Evolutionary conservation across 2,113 vertebrate genomes (phyloP).

Genomic region (Hucho hucho): DNA sequence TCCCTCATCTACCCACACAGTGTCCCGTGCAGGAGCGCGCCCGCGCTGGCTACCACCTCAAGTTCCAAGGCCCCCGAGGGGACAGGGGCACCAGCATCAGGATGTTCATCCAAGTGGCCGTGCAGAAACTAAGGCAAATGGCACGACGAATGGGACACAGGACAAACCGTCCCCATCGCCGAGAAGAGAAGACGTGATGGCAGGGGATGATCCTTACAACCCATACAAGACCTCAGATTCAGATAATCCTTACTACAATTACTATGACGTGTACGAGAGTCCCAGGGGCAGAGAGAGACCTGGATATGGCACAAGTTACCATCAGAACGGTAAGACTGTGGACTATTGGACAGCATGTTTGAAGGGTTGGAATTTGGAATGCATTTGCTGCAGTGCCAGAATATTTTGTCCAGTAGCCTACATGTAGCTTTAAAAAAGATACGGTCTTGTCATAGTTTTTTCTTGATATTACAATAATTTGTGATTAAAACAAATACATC

Average conservation of each 20-base stretch:
- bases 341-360: background rate
- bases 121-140: slow-evolving; percentile 31
- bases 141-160: slow-evolving; percentile 51
- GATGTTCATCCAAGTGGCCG: slow-evolving; percentile 23
- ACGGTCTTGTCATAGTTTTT: background rate
- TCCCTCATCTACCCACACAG: slow-evolving; percentile 17
- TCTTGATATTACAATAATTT: background rate
- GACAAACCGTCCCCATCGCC: slow-evolving; percentile 37
- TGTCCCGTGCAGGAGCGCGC: slow-evolving; percentile 10
- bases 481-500: background rate
- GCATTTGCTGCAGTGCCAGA: background rate
- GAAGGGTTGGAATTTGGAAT: background rate
- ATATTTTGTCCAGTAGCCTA: background rate
- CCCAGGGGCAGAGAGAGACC: slow-evolving; percentile 80
- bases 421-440: background rate
- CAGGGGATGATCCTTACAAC: slow-evolving; percentile 90
- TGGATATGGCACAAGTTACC: slow-evolving; percentile 91
- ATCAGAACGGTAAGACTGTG: slow-evolving; percentile 85
- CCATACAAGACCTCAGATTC: slow-evolving; percentile 88
- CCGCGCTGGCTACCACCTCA: slow-evolving; percentile 54
- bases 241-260: slow-evolving; percentile 94
- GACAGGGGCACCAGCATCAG: slow-evolving; percentile 45
- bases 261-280: slow-evolving; percentile 90
- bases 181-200: slow-evolving; percentile 82
- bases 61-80: slow-evolving; percentile 53